phyloP scores from a whole-genome alignment of 2,888 invertebrate genomes.

The Meandrusa payeni region DNA sequence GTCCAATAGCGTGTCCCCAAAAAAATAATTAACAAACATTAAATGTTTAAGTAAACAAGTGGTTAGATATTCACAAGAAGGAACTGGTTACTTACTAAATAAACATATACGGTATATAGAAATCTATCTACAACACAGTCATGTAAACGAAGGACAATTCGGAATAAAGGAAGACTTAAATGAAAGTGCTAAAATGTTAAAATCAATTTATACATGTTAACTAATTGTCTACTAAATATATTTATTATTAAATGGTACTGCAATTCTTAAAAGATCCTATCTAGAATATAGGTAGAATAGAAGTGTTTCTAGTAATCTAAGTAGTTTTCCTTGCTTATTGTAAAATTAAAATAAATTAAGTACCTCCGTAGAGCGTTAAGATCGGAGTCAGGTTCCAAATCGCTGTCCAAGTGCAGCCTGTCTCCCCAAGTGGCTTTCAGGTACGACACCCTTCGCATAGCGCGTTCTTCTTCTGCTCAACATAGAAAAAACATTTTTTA shows the following conservation, averaged over 20 bases:
- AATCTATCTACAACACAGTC: slow-evolving; percentile 43
- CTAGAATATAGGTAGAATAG: too few relatives aligned
- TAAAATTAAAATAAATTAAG: neutral
- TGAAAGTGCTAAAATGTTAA: slow-evolving; percentile 29
- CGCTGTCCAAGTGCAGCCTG: slow-evolving; percentile 86
- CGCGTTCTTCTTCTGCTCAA: slow-evolving; percentile 90
- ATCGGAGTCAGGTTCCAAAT: slow-evolving; percentile 82
- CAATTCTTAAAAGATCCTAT: too few relatives aligned
- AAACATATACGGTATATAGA: slow-evolving; percentile 20
- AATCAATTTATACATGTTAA: slow-evolving; percentile 29
- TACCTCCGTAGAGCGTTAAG: slow-evolving; percentile 84
- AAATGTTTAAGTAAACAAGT: slow-evolving; percentile 10
- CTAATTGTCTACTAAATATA: too few relatives aligned
- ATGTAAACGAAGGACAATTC: slow-evolving; percentile 31
- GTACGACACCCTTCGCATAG: slow-evolving; percentile 95
- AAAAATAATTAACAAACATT: slow-evolving; percentile 14
- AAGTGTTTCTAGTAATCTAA: too few relatives aligned
- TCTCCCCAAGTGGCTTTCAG: slow-evolving; percentile 95
- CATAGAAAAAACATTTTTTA: neutral
- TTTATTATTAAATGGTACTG: too few relatives aligned
- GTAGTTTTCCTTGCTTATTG: too few relatives aligned
- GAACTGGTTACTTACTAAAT: slow-evolving; percentile 11
- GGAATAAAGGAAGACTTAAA: too few relatives aligned
- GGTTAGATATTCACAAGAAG: slow-evolving; percentile 27
- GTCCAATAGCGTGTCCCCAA: slow-evolving; percentile 25